Conservation (phyloP, 2,888 invertebrate genomes). For the Holacanthella duospinosa region DNA sequence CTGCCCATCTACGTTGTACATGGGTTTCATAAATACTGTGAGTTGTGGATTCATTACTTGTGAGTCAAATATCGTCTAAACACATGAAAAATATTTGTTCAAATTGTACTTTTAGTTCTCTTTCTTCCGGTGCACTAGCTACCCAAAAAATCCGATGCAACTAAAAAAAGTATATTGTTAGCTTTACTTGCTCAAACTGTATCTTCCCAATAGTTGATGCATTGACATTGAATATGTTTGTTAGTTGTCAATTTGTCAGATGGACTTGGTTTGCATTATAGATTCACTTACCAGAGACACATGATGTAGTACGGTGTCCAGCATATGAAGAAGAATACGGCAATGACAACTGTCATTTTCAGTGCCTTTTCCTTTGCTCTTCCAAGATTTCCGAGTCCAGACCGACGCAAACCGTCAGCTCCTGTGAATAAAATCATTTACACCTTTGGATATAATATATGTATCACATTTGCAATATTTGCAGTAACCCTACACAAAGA, state of each 20-base stretch:
- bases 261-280: neutral
- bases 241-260: neutral
- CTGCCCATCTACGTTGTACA: too few species aligned
- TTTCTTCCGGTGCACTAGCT: too few species aligned
- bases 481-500: neutral
- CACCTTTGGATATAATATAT: neutral
- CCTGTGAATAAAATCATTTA: neutral
- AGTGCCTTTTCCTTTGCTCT: constrained; percentile 72
- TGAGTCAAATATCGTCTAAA: too few species aligned
- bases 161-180: too few species aligned
- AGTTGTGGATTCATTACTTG: too few species aligned
- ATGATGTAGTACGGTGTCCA: constrained; percentile 95
- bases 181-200: too few species aligned
- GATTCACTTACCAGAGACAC: constrained; percentile 59
- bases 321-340: constrained; percentile 81
- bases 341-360: constrained; percentile 91
- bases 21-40: too few species aligned
- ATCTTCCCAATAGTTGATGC: too few species aligned
- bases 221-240: too few species aligned
- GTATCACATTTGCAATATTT: neutral
- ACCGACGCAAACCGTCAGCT: constrained; percentile 48
- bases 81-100: too few species aligned
- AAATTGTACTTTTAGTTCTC: too few species aligned
- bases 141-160: too few species aligned
- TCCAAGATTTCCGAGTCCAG: constrained; percentile 69